These are phyloP conservation scores for Lutjanus campechanus DNA, from an alignment of 2,797 vertebrate species.

Conservation along the genomic window DNA sequence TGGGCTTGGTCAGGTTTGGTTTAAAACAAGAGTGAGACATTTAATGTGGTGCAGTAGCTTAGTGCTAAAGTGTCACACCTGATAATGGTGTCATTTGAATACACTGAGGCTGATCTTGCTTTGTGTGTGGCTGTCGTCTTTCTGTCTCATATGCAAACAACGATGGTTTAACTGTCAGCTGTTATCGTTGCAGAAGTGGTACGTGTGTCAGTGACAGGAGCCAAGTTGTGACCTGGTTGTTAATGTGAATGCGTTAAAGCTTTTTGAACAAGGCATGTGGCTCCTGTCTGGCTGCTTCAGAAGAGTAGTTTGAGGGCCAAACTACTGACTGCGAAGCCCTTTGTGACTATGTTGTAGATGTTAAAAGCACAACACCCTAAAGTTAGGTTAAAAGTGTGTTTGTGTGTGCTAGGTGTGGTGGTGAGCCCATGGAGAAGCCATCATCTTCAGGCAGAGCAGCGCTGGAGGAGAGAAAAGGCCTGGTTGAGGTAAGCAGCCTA, in stretches of 20 bases:
- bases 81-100: conserved; percentile 53
- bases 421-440: conserved; percentile 71
- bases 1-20: background rate
- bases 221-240: background rate
- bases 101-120: background rate
- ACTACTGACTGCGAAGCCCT: background rate
- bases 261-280: background rate
- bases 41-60: background rate
- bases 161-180: conserved; percentile 11
- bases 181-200: background rate
- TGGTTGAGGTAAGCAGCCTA: conserved; percentile 67
- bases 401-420: conserved; percentile 52
- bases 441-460: conserved; percentile 60
- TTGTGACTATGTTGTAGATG: background rate
- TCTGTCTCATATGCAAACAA: conserved; percentile 54
- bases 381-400: background rate
- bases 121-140: conserved; percentile 3
- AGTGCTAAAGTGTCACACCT: background rate
- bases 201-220: background rate
- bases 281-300: background rate
- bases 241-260: background rate
- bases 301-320: background rate
- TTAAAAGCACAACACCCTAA: background rate
- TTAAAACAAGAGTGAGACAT: background rate
- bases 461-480: conserved; percentile 61